These are phyloP conservation scores for Damaliscus lunatus DNA, from an alignment of 2,113 vertebrate species.

Conservation along the genomic window DNA sequence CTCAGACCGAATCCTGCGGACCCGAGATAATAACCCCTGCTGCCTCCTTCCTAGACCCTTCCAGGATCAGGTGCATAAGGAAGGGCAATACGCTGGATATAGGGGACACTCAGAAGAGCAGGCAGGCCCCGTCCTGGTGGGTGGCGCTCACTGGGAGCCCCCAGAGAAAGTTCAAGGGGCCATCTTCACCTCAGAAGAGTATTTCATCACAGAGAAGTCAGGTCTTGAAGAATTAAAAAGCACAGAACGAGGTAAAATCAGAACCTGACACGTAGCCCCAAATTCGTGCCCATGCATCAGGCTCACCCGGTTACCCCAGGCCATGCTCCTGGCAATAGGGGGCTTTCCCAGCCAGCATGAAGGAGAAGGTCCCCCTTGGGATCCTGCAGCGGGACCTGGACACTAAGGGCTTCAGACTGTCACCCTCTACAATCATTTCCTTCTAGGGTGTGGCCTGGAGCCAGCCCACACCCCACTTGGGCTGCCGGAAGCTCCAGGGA, in stretches of 20 bases:
- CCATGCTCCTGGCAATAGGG: background rate
- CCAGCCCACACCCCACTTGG: background rate
- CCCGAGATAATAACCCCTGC: background rate
- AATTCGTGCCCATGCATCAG: accelerated
- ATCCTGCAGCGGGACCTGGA: too few relatives aligned
- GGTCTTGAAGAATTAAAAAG: background rate
- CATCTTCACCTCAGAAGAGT: background rate
- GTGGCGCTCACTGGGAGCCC: too few relatives aligned
- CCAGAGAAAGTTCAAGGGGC: background rate
- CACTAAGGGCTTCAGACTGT: accelerated
- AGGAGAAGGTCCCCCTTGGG: background rate
- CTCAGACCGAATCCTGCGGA: background rate
- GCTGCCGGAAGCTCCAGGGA: background rate
- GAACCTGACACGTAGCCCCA: accelerated
- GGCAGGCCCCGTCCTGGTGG: background rate
- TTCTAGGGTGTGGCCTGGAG: accelerated
- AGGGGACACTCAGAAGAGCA: background rate
- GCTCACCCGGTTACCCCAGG: background rate
- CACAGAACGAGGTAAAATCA: accelerated
- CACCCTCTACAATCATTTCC: background rate
- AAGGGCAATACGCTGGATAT: accelerated
- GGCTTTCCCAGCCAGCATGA: background rate
- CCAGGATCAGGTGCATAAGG: background rate
- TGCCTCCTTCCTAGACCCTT: background rate
- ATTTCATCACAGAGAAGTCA: accelerated